phyloP scores from a whole-genome alignment of 2,888 invertebrate genomes.

The Drosophila phalerata region DNA sequence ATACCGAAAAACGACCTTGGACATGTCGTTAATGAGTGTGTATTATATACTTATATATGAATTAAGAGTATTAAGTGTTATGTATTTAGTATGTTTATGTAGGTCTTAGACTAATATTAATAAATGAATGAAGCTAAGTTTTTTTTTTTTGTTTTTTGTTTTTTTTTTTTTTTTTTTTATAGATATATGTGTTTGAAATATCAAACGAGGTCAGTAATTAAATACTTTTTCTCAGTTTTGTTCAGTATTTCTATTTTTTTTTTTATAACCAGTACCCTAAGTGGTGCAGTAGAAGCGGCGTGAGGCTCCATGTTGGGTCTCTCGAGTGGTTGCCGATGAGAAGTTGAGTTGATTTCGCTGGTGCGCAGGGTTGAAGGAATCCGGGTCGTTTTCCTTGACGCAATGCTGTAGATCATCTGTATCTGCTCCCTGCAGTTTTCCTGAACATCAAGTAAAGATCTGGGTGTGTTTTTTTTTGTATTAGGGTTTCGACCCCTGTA shows the following conservation, averaged over 20 bases:
- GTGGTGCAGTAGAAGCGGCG: conserved; percentile 58
- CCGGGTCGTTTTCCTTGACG: conserved; percentile 25
- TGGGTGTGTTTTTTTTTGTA: conserved; percentile 33
- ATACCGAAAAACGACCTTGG: background rate
- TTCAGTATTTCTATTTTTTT: conserved; percentile 41
- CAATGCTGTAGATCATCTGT: conserved; percentile 30
- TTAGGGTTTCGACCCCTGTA: conserved; percentile 1
- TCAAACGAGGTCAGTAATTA: conserved; percentile 59
- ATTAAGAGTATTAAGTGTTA: conserved; percentile 13
- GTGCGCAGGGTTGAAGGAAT: conserved; percentile 28
- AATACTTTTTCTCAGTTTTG: conserved; percentile 36
- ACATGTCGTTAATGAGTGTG: conserved; percentile 1
- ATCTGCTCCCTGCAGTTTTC: conserved; percentile 43
- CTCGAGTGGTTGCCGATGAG: conserved; percentile 34
- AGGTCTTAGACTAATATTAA: conserved; percentile 37
- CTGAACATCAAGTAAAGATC: conserved; percentile 37
- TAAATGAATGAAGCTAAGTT: conserved; percentile 8
- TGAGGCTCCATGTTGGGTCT: conserved; percentile 38
- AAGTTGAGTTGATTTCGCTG: conserved; percentile 13
- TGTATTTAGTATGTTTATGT: conserved; percentile 29
- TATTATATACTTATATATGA: conserved; percentile 21
- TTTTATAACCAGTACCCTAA: conserved; percentile 85
- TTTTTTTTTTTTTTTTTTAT: conserved; percentile 25
- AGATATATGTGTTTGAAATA: conserved; percentile 55
- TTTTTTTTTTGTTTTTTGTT: conserved; percentile 18